Conservation (phyloP, 92 coral and sea anemone species). For the Anthopleura xanthogrammica region DNA sequence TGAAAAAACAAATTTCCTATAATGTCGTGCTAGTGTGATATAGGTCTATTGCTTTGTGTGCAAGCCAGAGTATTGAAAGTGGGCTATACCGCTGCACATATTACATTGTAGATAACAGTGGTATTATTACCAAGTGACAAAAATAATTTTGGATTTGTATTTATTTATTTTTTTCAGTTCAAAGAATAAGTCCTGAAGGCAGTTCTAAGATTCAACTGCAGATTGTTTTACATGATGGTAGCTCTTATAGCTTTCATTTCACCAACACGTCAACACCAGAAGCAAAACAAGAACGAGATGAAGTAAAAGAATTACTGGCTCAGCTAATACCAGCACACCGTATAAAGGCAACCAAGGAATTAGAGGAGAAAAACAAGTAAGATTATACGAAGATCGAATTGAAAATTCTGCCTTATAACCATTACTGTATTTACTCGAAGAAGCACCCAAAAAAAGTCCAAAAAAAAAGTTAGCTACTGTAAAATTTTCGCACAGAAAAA, state of each 20-base stretch:
- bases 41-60: too few relatives aligned
- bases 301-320: conserved; percentile 82
- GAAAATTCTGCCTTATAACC: too few relatives aligned
- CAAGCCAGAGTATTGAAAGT: too few relatives aligned
- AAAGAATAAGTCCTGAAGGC: conserved; percentile 94
- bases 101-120: too few relatives aligned
- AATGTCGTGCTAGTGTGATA: too few relatives aligned
- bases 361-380: conserved; percentile 94
- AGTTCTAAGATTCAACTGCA: conserved; percentile 93
- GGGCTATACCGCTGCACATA: too few relatives aligned
- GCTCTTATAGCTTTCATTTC: conserved; percentile 86
- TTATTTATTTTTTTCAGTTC: conserved; percentile 45
- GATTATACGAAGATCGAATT: neutral
- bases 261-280: conserved; percentile 53
- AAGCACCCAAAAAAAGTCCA: too few relatives aligned
- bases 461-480: too few relatives aligned
- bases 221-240: conserved; percentile 85
- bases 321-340: conserved; percentile 97
- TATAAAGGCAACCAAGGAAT: conserved; percentile 87
- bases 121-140: too few relatives aligned
- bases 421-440: too few relatives aligned
- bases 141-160: neutral
- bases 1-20: too few relatives aligned
- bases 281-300: conserved; percentile 90
- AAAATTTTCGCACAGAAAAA: too few relatives aligned